These are phyloP conservation scores for Drosophila ananassae DNA, from an alignment of 1,140 invertebrate species.

Conservation along the genomic window DNA sequence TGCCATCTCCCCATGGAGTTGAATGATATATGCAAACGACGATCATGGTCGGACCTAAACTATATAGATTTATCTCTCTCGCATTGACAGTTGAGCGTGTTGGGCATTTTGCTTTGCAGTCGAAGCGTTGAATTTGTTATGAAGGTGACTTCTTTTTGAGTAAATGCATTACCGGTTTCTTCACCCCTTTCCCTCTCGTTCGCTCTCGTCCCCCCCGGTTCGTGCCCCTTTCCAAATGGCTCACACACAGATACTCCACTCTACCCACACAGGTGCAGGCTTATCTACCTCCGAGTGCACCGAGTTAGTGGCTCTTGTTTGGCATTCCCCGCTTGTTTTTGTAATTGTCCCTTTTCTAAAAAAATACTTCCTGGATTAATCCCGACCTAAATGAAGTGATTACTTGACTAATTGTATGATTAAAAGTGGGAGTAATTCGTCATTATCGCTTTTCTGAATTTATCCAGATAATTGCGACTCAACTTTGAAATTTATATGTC, in stretches of 20 bases:
- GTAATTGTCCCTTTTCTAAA: neutral
- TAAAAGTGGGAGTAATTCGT: too few relatives aligned
- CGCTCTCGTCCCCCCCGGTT: neutral
- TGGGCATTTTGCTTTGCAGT: conserved; percentile 46
- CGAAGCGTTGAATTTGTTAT: conserved; percentile 58
- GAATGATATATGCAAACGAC: conserved; percentile 37
- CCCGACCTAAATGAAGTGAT: neutral
- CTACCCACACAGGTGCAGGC: conserved; percentile 60
- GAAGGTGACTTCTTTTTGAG: conserved; percentile 79
- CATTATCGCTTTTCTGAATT: conserved; percentile 22
- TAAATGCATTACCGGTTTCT: conserved; percentile 78
- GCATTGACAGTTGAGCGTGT: conserved; percentile 27
- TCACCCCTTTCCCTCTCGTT: conserved; percentile 36
- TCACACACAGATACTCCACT: conserved; percentile 1
- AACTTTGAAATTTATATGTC: conserved; percentile 69
- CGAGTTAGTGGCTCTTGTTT: conserved; percentile 21
- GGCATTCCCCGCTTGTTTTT: conserved; percentile 25
- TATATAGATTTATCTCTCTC: conserved; percentile 46
- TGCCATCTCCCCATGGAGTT: conserved; percentile 8
- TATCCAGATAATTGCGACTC: conserved; percentile 69
- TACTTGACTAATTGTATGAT: too few relatives aligned
- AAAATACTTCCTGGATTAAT: neutral
- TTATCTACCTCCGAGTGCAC: conserved; percentile 57
- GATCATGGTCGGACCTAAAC: conserved; percentile 42
- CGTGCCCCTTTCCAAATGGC: conserved; percentile 7